Evolutionary conservation across 2,888 invertebrate species (phyloP).

Genomic region (Chrysolina americana): DNA sequence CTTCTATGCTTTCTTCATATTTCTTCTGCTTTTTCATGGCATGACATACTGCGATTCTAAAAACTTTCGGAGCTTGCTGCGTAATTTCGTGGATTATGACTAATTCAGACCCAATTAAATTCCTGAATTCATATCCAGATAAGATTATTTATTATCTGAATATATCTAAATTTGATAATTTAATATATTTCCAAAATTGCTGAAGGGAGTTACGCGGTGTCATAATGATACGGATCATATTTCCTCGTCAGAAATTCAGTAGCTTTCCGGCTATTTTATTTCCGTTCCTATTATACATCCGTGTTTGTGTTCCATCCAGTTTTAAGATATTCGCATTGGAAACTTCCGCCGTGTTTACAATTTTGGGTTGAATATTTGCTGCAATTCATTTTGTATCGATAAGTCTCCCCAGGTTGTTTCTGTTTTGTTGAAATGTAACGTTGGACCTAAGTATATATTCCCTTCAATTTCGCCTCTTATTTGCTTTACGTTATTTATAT

Average conservation of each 20-base stretch:
- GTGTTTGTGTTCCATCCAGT: conserved; percentile 17
- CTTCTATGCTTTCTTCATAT: too few relatives aligned
- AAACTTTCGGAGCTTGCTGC: too few relatives aligned
- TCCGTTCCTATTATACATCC: neutral
- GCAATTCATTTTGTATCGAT: conserved; percentile 20
- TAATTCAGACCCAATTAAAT: too few relatives aligned
- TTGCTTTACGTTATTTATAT: conserved; percentile 17
- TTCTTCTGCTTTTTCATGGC: too few relatives aligned
- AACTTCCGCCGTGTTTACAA: conserved; percentile 21
- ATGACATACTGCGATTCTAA: too few relatives aligned
- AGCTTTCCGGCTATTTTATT: neutral
- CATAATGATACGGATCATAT: too few relatives aligned
- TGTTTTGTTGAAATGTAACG: conserved; percentile 27
- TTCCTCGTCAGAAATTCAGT: neutral
- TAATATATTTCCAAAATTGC: too few relatives aligned
- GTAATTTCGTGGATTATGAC: too few relatives aligned
- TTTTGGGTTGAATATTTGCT: conserved; percentile 21
- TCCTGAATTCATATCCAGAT: too few relatives aligned
- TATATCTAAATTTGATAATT: too few relatives aligned
- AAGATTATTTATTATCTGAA: too few relatives aligned
- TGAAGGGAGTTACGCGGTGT: too few relatives aligned
- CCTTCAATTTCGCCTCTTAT: conserved; percentile 17
- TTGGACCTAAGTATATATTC: conserved; percentile 22
- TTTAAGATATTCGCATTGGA: conserved; percentile 19
- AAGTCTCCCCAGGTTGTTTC: conserved; percentile 23